phyloP scores from a whole-genome alignment of 1,140 invertebrate genomes.

The Acyrthosiphon pisum region DNA sequence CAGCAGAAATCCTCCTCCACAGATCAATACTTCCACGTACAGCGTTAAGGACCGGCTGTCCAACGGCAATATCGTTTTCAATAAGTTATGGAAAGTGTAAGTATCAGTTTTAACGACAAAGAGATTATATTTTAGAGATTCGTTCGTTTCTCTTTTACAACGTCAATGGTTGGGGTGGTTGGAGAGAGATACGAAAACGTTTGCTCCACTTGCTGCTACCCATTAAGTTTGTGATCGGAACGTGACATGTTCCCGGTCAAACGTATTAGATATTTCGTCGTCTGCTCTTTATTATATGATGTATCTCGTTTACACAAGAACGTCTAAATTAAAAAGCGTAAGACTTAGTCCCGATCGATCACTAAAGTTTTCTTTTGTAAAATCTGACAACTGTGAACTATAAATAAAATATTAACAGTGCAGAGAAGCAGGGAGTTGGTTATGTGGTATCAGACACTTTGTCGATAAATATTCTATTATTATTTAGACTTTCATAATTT shows the following conservation, averaged over 20 bases:
- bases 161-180: not conserved
- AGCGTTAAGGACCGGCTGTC: constrained; percentile 69
- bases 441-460: not conserved
- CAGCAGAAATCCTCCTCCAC: constrained; percentile 46
- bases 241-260: not conserved
- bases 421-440: not conserved
- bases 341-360: not conserved
- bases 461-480: not conserved
- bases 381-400: not conserved
- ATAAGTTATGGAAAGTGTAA: constrained; percentile 58
- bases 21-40: constrained; percentile 75
- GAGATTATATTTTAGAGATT: not conserved
- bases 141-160: not conserved
- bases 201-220: not conserved
- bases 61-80: constrained; percentile 62
- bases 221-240: not conserved
- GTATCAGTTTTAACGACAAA: not conserved
- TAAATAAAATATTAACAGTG: not conserved
- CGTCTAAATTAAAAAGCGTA: not conserved
- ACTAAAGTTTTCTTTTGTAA: not conserved
- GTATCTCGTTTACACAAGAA: not conserved
- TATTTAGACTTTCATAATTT: not conserved
- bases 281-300: not conserved
- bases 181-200: not conserved
- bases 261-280: not conserved